Percentiles rank a stretch among this genome's conserved stretches.
Conservation (phyloP, 2,797 vertebrate species). For the Cuniculus paca region DNA sequence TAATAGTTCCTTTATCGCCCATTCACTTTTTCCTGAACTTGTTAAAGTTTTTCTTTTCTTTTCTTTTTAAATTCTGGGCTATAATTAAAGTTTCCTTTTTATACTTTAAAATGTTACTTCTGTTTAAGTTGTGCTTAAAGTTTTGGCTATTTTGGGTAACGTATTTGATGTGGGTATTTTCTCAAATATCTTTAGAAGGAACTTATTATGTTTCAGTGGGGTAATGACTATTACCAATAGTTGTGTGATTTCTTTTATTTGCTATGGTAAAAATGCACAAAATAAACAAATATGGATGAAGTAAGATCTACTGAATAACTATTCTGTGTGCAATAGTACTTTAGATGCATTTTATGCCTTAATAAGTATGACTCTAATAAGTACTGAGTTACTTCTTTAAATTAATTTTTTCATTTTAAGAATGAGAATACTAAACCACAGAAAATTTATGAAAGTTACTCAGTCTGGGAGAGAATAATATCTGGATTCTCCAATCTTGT, state of each 20-base stretch:
- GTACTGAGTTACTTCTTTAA: not conserved
- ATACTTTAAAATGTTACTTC: not conserved
- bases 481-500: not conserved
- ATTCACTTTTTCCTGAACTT: not conserved
- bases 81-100: not conserved
- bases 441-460: not conserved
- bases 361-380: not conserved
- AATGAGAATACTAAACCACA: not conserved
- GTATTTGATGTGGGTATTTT: not conserved
- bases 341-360: not conserved
- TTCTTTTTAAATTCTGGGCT: not conserved
- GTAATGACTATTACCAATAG: not conserved
- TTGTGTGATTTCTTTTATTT: not conserved
- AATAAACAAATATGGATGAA: not conserved
- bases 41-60: not conserved
- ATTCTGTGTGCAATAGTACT: not conserved
- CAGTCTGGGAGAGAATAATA: not conserved
- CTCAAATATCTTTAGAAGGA: not conserved
- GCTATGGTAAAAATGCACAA: constrained; percentile 9
- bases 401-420: constrained; percentile 22
- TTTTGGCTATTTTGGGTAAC: not conserved
- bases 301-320: not conserved
- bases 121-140: not conserved
- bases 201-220: not conserved
- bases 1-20: accelerated